Conservation (phyloP, 2,113 vertebrate species). For the Oxygymnocypris stewartii region DNA sequence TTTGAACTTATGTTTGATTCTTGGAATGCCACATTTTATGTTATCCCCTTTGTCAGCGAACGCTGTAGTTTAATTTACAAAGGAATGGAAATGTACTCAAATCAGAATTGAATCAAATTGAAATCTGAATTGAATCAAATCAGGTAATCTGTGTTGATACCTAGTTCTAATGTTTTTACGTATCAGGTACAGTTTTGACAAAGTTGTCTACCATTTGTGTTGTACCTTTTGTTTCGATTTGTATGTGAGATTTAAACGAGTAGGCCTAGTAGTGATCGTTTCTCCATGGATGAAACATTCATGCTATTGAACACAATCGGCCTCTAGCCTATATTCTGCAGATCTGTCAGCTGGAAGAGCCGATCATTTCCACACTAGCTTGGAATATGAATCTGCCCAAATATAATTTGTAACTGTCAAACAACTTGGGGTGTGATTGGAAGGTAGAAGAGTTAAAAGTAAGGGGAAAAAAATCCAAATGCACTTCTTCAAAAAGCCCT, state of each 20-base stretch:
- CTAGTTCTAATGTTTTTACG: background rate
- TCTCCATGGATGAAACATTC: conserved; percentile 33
- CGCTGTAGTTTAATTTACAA: background rate
- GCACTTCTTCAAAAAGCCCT: conserved; percentile 66
- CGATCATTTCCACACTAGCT: conserved; percentile 53
- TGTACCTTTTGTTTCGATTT: conserved; percentile 29
- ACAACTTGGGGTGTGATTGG: conserved; percentile 54
- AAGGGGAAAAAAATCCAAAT: conserved; percentile 62
- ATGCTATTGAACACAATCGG: conserved; percentile 26
- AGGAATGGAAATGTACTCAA: background rate
- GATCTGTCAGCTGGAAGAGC: conserved; percentile 63
- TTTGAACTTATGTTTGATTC: too few species aligned
- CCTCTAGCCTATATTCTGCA: conserved; percentile 29
- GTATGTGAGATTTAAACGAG: background rate
- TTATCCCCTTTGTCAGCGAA: background rate
- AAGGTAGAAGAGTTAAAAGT: conserved; percentile 58
- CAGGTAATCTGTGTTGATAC: background rate
- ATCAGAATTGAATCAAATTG: too few species aligned
- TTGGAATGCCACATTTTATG: too few species aligned
- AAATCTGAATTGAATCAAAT: background rate
- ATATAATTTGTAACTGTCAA: conserved; percentile 72
- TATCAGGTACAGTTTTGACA: background rate
- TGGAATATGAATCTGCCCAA: conserved; percentile 67
- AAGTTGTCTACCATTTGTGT: conserved; percentile 48
- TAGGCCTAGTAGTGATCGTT: conserved; percentile 9